Percentiles rank a stretch among this genome's conserved stretches.
phyloP scores from a whole-genome alignment of 2,888 invertebrate genomes.

The Lomographa bimaculata region DNA sequence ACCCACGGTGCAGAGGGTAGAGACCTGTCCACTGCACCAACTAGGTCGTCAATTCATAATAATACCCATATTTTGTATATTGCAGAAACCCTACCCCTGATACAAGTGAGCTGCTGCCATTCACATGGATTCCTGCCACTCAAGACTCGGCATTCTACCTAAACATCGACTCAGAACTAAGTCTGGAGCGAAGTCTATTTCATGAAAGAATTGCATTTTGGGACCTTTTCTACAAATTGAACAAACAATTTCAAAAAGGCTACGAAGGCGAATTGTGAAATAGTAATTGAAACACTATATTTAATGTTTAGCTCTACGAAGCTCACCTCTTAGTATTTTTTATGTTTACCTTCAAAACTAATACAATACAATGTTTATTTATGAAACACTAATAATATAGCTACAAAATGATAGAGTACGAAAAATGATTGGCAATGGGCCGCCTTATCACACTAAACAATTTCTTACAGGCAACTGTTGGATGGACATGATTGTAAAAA shows the following conservation, averaged over 20 bases:
- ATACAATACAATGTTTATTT: too few relatives aligned
- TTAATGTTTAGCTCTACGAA: not conserved
- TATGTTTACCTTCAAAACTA: too few relatives aligned
- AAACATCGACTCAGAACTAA: conserved; percentile 39
- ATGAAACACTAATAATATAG: too few relatives aligned
- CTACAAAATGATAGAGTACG: too few relatives aligned
- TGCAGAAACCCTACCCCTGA: conserved; percentile 49
- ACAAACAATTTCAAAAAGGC: conserved; percentile 31
- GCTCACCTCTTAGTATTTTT: too few relatives aligned
- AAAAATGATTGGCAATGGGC: too few relatives aligned
- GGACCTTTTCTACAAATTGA: conserved; percentile 46
- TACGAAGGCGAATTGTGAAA: conserved; percentile 14
- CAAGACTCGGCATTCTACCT: conserved; percentile 34
- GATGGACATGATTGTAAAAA: too few relatives aligned
- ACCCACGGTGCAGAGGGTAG: too few relatives aligned
- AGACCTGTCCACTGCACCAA: too few relatives aligned
- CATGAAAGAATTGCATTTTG: conserved; percentile 47
- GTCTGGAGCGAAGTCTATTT: conserved; percentile 37
- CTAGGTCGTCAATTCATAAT: not conserved
- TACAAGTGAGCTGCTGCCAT: conserved; percentile 40
- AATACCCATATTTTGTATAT: conserved; percentile 15
- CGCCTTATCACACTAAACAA: too few relatives aligned
- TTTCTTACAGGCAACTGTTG: too few relatives aligned
- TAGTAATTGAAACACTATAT: too few relatives aligned
- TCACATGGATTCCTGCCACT: conserved; percentile 40